These are phyloP conservation scores for Cephus cinctus DNA, from an alignment of 1,140 invertebrate species.

Conservation along the genomic window DNA sequence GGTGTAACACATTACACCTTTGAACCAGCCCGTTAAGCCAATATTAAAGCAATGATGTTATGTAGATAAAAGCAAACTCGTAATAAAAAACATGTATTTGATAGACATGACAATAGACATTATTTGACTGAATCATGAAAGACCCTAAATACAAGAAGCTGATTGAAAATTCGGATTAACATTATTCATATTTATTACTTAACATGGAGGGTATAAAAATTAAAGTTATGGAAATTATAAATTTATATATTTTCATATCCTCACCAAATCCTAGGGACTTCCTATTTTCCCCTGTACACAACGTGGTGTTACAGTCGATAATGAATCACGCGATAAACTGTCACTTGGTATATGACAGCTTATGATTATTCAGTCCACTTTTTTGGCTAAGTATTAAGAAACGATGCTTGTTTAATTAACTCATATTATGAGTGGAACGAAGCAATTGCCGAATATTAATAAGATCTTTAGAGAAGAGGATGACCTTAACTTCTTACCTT, in stretches of 20 bases:
- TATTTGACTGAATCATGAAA: background rate
- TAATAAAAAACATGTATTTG: constrained; percentile 3
- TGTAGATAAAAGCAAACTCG: background rate
- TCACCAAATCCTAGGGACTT: no score
- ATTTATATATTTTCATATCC: no score
- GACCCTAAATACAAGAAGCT: background rate
- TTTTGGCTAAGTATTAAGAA: background rate
- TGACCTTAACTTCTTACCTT: constrained; percentile 34
- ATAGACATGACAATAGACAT: background rate
- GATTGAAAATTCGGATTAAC: background rate
- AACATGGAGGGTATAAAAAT: background rate
- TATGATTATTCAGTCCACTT: background rate
- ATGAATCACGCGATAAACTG: background rate
- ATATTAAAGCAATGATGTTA: background rate
- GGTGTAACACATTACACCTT: constrained; percentile 11
- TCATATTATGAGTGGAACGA: constrained; percentile 28
- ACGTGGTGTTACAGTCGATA: background rate
- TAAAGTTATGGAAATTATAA: no score
- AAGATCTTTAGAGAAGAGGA: constrained; percentile 42
- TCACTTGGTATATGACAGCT: background rate
- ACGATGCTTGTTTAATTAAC: background rate
- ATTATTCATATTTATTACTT: background rate
- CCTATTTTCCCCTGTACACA: no score
- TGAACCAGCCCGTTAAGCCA: background rate
- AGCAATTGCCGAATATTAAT: constrained; percentile 34